phyloP scores from a whole-genome alignment of 2,888 invertebrate species.

The Epinotia brunnichana region DNA sequence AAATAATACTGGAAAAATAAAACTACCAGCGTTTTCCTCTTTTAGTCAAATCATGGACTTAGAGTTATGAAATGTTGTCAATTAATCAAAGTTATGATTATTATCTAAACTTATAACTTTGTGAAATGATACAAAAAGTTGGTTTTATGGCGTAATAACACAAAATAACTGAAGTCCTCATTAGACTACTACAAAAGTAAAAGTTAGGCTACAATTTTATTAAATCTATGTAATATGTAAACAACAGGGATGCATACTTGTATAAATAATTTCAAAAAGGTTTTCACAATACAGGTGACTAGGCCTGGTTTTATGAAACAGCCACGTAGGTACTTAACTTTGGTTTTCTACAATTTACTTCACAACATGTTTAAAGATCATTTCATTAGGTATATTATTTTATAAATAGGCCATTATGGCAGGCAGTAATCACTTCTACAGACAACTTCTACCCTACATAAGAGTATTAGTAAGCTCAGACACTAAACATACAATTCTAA shows the following conservation, averaged over 20 bases:
- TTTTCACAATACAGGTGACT: slow-evolving; percentile 71
- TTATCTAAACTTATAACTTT: background rate
- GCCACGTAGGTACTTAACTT: slow-evolving; percentile 70
- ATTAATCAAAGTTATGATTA: background rate
- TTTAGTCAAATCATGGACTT: too few species aligned
- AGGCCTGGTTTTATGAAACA: slow-evolving; percentile 71
- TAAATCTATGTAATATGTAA: slow-evolving; percentile 63
- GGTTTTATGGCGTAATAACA: background rate
- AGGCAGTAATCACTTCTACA: slow-evolving; percentile 60
- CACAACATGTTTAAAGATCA: slow-evolving; percentile 60
- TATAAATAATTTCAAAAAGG: slow-evolving; percentile 66
- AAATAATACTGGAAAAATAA: too few species aligned
- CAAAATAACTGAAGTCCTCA: too few species aligned
- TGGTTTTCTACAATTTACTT: slow-evolving; percentile 66
- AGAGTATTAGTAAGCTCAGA: slow-evolving; percentile 58
- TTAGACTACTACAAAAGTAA: background rate
- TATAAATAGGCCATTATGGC: slow-evolving; percentile 74
- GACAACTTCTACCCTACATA: slow-evolving; percentile 46
- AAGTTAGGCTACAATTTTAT: slow-evolving; percentile 21
- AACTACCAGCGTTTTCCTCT: too few species aligned
- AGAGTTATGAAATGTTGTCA: too few species aligned
- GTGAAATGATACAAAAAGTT: background rate
- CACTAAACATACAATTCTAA: background rate
- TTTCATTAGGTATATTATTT: slow-evolving; percentile 41
- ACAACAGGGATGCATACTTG: slow-evolving; percentile 57